These are phyloP conservation scores for Chlorodrepanis virens DNA, from an alignment of 2,113 vertebrate species.

Conservation along the genomic window DNA sequence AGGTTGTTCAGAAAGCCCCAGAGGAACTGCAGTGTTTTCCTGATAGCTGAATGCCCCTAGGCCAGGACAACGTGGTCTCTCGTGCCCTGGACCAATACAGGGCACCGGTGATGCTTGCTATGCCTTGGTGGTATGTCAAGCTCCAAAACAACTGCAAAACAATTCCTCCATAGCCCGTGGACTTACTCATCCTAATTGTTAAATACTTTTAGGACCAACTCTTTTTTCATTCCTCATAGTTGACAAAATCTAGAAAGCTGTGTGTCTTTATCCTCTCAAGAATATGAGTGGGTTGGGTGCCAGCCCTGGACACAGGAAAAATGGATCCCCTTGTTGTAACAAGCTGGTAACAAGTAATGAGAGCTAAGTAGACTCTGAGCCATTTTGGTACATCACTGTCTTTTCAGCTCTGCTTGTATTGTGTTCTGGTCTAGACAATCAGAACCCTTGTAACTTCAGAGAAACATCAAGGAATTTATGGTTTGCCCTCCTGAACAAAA, in stretches of 20 bases:
- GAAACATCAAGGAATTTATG: neutral
- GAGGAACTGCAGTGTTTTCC: neutral
- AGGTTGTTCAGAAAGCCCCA: neutral
- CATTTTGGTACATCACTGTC: neutral
- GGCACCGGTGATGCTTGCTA: neutral
- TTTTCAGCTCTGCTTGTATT: neutral
- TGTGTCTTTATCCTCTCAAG: neutral
- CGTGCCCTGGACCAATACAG: accelerated
- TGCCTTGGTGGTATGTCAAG: neutral
- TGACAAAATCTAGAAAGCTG: neutral
- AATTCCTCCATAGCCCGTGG: neutral
- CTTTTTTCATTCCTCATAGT: neutral
- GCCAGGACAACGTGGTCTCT: neutral
- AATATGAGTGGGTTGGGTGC: neutral
- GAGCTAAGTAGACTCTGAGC: neutral
- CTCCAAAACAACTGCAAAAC: neutral
- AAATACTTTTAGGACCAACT: neutral
- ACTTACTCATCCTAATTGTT: neutral
- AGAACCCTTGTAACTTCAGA: conserved; percentile 17
- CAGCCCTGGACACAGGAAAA: neutral
- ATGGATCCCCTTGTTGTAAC: neutral
- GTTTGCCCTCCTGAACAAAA: conserved; percentile 36
- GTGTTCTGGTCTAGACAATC: neutral
- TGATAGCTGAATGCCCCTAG: neutral
- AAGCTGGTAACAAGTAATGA: neutral